phyloP scores from a whole-genome alignment of 2,113 vertebrate species.

The Progne subis region DNA sequence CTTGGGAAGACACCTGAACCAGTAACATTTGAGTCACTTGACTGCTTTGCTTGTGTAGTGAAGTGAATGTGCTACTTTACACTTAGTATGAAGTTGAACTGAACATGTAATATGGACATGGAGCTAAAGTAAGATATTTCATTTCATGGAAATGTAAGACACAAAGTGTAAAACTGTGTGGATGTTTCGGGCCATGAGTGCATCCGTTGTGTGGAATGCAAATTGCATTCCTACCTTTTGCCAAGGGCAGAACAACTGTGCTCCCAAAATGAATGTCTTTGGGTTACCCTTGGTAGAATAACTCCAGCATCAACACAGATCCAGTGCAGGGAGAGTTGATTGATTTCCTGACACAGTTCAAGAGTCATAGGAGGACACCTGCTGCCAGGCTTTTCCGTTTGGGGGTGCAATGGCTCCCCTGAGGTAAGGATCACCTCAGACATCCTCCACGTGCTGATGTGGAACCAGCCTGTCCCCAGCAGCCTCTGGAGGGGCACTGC shows the following conservation, averaged over 20 bases:
- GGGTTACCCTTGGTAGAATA: neutral
- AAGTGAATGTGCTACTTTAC: neutral
- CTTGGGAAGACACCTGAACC: neutral
- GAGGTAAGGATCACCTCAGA: neutral
- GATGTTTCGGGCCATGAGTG: neutral
- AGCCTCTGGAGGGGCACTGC: neutral
- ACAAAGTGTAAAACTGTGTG: neutral
- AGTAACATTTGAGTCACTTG: neutral
- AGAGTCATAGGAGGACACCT: too few relatives aligned
- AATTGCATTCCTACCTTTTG: neutral
- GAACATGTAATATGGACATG: fast-evolving
- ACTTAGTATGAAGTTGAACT: neutral
- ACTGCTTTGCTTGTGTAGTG: neutral
- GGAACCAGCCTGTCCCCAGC: neutral
- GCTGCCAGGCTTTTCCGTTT: neutral
- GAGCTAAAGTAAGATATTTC: neutral
- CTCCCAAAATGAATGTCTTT: neutral
- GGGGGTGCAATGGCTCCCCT: neutral
- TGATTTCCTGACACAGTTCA: neutral
- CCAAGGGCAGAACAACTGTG: neutral
- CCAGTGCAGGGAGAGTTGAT: neutral
- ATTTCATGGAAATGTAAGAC: neutral
- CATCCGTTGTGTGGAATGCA: neutral
- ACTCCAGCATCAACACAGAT: neutral
- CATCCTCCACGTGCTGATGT: neutral